Percentiles rank a stretch among this genome's conserved stretches.
Conservation (phyloP, 2,797 vertebrate species). For the Eidolon dupreanum region DNA sequence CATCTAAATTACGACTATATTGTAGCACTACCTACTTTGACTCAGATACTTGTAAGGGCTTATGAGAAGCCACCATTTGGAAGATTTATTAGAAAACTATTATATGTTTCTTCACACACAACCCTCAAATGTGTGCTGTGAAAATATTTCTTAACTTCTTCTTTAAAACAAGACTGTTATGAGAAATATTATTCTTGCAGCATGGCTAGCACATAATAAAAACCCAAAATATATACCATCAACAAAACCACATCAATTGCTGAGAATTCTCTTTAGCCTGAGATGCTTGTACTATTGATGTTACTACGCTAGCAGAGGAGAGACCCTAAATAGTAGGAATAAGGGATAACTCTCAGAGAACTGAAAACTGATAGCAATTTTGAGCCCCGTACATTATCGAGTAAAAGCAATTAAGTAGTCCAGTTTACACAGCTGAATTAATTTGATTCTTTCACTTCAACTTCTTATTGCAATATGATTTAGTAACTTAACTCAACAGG, state of each 20-base stretch:
- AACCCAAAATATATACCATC: background rate
- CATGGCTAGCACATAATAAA: background rate
- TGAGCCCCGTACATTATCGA: background rate
- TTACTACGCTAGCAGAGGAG: background rate
- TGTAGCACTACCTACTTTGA: background rate
- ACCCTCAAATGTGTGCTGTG: background rate
- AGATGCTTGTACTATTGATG: background rate
- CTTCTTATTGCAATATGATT: background rate
- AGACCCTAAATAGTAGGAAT: background rate
- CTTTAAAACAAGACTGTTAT: background rate
- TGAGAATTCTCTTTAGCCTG: background rate
- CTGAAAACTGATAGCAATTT: background rate
- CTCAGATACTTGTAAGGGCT: background rate
- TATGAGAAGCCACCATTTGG: background rate
- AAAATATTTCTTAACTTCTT: background rate
- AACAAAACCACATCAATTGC: background rate
- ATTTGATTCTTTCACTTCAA: background rate
- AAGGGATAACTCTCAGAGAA: background rate
- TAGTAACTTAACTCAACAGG: background rate
- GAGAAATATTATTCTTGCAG: background rate
- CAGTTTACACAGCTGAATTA: background rate
- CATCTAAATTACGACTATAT: background rate
- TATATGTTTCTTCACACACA: no score
- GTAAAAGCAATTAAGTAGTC: background rate
- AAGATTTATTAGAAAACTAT: background rate